Evolutionary conservation across 2,797 vertebrate genomes (phyloP), one percentile per base, ranked within the genome.

Genomic region (Odontamblyopus lacepedii): DNA sequence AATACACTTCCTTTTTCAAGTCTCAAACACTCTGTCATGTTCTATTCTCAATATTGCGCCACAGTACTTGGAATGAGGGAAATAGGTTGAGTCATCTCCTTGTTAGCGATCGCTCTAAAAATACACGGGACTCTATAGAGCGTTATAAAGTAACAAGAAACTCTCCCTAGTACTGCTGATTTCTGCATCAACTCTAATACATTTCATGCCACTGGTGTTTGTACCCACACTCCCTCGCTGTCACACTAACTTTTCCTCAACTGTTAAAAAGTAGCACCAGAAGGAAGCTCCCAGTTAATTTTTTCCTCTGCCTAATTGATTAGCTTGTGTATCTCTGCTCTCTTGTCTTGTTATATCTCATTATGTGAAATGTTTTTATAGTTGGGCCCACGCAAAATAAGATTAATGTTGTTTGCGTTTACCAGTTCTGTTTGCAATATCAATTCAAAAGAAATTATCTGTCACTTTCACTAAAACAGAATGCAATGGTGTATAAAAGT

Each of bases 101-200:
- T 84, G 71, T 74, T 71, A 79, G 71, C 69, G 65, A 57, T 73
- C 8, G 44, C 75, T 85, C 85, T 84, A 87, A 89, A 90, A 89
- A 87, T 84, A 86, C 77, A 76, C 67, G 13, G 16, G 69, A 62
- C 72, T 85, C 83, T 57, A 71, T 67, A 73, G 75, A 86, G 76
- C 79, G 62, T 79, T 73, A 69, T 73, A 75, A 82, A 85, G 71
- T 63, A 77, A 85, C 77, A 86, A 55, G 44, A 51, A 50, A 44
- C 9, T 27, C 65, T 82, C 78, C 77, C 67, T 75, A 78, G 79
- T 83, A 76, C 63, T 68, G 72, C 68, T 61, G 73, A 74, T 77
- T 77, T 86, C 79, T 74, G 70, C 69, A 77, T 77, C 79, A 61
- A 63, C 69, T 83, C 50, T 62, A 76, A 72, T 80, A 73, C 78